Conservation (phyloP, 2,888 invertebrate species). For the Amblyjoppa proteus region DNA sequence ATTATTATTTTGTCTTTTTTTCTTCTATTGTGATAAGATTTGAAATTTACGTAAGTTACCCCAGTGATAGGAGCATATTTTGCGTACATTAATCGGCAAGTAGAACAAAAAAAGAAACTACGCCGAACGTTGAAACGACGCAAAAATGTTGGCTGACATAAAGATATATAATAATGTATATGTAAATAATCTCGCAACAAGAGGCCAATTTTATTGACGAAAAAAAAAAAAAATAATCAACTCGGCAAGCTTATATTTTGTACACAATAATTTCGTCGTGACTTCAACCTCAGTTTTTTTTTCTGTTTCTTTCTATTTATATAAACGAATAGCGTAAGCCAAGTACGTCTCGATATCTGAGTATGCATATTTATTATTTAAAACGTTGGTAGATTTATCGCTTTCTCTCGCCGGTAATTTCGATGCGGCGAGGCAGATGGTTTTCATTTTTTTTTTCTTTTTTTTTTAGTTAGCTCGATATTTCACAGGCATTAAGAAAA, state of each 20-base stretch:
- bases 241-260: constrained; percentile 76
- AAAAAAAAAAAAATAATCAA: constrained; percentile 15
- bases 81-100: constrained; percentile 57
- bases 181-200: constrained; percentile 53
- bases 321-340: constrained; percentile 46
- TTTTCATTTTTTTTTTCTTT: constrained; percentile 5
- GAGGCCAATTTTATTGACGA: constrained; percentile 68
- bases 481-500: constrained; percentile 39
- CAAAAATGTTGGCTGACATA: constrained; percentile 66
- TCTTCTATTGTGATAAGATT: constrained; percentile 68
- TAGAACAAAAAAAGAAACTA: neutral
- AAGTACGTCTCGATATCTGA: constrained; percentile 49
- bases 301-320: constrained; percentile 59
- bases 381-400: constrained; percentile 48
- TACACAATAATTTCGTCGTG: constrained; percentile 71
- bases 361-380: constrained; percentile 70
- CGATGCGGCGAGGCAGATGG: neutral
- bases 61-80: constrained; percentile 73
- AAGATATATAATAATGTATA: constrained; percentile 63
- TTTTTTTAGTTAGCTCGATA: constrained; percentile 29
- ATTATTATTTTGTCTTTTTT: neutral
- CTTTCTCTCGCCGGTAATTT: neutral
- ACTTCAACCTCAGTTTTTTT: constrained; percentile 25
- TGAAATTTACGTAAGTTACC: constrained; percentile 74
- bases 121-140: constrained; percentile 30